These are phyloP conservation scores for Portunus trituberculatus DNA, from an alignment of 1,140 invertebrate species.

Conservation along the genomic window DNA sequence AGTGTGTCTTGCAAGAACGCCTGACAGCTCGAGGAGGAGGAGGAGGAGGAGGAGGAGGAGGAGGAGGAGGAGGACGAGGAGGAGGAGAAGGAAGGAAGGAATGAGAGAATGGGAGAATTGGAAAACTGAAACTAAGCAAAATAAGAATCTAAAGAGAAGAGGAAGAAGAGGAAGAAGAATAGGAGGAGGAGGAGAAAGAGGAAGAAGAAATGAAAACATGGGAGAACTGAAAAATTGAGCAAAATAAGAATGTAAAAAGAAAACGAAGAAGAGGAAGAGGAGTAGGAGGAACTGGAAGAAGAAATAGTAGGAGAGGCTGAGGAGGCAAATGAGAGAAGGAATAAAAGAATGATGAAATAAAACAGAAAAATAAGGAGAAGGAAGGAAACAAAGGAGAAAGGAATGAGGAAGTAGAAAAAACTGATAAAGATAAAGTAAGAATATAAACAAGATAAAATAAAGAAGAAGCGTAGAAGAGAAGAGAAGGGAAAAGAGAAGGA, in stretches of 20 bases:
- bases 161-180: not conserved
- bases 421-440: too few species aligned
- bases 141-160: not conserved
- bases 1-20: slow-evolving; percentile 66
- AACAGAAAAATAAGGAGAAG: not conserved
- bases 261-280: not conserved
- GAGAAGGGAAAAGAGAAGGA: too few species aligned
- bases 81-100: not conserved
- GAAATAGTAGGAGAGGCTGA: not conserved
- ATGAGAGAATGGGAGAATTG: not conserved
- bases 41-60: slow-evolving; percentile 17
- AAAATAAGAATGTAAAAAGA: not conserved
- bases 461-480: too few species aligned
- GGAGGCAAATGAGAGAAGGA: not conserved
- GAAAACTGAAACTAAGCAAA: not conserved
- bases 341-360: too few species aligned
- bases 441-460: too few species aligned
- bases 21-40: not conserved
- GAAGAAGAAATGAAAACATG: not conserved
- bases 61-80: slow-evolving; percentile 18
- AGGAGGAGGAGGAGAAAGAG: too few species aligned
- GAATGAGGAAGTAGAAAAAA: too few species aligned
- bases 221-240: not conserved
- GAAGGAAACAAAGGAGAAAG: not conserved
- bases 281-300: too few species aligned